phyloP scores from a whole-genome alignment of 1,140 invertebrate species.

The Pachyrhynchus sulphureomaculatus region DNA sequence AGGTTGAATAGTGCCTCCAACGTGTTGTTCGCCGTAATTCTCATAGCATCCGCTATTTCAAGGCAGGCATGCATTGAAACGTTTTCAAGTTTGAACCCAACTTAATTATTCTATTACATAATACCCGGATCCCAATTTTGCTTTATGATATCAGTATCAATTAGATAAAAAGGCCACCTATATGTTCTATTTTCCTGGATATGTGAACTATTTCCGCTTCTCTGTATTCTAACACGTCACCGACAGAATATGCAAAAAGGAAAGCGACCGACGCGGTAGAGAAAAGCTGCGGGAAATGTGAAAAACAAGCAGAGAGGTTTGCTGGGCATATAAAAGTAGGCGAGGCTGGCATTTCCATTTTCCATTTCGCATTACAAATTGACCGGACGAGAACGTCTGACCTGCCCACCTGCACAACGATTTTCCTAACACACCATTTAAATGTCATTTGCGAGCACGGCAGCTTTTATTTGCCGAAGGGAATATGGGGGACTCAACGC shows the following conservation, averaged over 20 bases:
- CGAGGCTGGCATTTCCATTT: conserved; percentile 27
- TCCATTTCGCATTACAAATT: conserved; percentile 27
- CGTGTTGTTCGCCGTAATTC: no score
- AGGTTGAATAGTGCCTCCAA: no score
- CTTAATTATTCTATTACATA: no score
- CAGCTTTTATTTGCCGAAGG: no score
- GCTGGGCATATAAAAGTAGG: conserved; percentile 24
- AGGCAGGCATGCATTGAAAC: no score
- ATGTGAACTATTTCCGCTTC: conserved; percentile 13
- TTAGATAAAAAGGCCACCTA: no score
- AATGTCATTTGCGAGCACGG: conserved; percentile 11
- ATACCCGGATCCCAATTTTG: no score
- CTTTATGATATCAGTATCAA: no score
- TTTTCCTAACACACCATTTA: conserved; percentile 3
- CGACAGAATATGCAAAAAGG: not conserved
- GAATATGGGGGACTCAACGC: no score
- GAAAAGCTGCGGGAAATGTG: conserved; percentile 12
- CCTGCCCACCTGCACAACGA: conserved; percentile 17
- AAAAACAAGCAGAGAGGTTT: not conserved
- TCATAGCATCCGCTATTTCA: no score
- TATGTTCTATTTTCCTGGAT: not conserved
- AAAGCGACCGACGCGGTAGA: conserved; percentile 3
- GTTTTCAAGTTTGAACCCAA: no score
- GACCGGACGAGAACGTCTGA: conserved; percentile 26
- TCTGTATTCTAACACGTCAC: conserved; percentile 13